phyloP scores from a whole-genome alignment of 2,113 vertebrate species.

The Bos indicus region DNA sequence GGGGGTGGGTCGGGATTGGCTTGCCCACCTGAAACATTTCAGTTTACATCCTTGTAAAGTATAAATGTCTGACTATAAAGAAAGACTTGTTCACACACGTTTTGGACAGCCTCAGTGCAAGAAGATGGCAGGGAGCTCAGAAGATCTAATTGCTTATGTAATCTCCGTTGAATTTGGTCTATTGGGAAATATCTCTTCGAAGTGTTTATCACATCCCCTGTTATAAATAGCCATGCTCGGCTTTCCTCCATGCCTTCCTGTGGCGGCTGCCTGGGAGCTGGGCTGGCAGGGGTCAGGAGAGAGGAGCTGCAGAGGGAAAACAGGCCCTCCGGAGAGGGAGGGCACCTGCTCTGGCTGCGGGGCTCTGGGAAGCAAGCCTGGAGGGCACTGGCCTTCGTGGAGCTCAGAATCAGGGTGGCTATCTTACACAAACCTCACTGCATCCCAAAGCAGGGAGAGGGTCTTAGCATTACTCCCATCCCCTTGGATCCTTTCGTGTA shows the following conservation, averaged over 20 bases:
- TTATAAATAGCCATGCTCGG: slow-evolving; percentile 29
- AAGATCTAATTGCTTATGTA: slow-evolving; percentile 57
- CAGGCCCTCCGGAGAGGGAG: not conserved
- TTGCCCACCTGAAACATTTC: not conserved
- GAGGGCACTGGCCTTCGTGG: not conserved
- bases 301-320: not conserved
- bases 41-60: not conserved
- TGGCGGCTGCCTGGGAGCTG: not conserved
- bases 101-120: not conserved
- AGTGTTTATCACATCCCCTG: slow-evolving; percentile 50
- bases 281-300: not conserved
- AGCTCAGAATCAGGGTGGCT: not conserved
- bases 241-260: not conserved
- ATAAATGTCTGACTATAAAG: not conserved
- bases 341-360: not conserved
- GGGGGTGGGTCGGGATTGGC: not conserved
- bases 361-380: not conserved
- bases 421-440: not conserved
- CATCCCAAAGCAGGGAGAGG: not conserved
- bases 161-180: slow-evolving; percentile 42
- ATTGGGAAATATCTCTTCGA: slow-evolving; percentile 10
- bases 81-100: not conserved
- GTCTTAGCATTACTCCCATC: not conserved
- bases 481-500: not conserved
- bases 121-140: slow-evolving; percentile 7